Conservation (phyloP, 2,888 invertebrate species). For the Toxonevra muliebris region DNA sequence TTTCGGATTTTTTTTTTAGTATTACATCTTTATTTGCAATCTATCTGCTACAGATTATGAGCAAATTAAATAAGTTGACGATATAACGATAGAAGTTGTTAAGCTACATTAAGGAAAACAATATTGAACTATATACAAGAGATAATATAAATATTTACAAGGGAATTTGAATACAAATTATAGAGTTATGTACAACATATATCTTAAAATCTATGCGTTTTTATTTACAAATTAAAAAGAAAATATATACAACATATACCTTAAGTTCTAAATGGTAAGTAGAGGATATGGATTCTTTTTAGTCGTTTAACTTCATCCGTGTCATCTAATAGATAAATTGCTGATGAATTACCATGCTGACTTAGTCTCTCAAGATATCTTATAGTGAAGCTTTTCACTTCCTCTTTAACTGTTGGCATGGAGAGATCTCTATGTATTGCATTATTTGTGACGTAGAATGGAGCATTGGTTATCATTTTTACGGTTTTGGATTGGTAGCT, state of each 20-base stretch:
- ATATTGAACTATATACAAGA: background rate
- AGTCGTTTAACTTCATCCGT: slow-evolving; percentile 19
- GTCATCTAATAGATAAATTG: slow-evolving; percentile 20
- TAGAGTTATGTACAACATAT: background rate
- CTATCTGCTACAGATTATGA: slow-evolving; percentile 8
- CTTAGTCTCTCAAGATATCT: slow-evolving; percentile 1
- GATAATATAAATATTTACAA: too few relatives aligned
- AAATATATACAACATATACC: background rate
- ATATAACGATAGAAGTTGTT: background rate
- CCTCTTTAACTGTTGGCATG: slow-evolving; percentile 20
- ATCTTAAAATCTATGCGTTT: background rate
- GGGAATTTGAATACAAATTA: too few relatives aligned
- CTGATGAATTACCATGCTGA: slow-evolving; percentile 22
- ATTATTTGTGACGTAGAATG: slow-evolving; percentile 25
- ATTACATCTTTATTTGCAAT: slow-evolving; percentile 10
- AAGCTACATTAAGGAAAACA: background rate
- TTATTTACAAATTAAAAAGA: too few relatives aligned
- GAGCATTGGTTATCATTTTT: slow-evolving; percentile 11
- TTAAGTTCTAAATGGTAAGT: slow-evolving; percentile 25
- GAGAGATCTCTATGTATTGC: slow-evolving; percentile 13
- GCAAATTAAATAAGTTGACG: background rate
- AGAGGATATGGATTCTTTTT: slow-evolving; percentile 23
- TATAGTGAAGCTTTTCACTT: slow-evolving; percentile 17
- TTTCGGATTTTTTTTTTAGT: slow-evolving; percentile 8
- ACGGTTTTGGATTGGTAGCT: slow-evolving; percentile 27